phyloP scores from a whole-genome alignment of 2,797 vertebrate genomes.

The Trematomus bernacchii region DNA sequence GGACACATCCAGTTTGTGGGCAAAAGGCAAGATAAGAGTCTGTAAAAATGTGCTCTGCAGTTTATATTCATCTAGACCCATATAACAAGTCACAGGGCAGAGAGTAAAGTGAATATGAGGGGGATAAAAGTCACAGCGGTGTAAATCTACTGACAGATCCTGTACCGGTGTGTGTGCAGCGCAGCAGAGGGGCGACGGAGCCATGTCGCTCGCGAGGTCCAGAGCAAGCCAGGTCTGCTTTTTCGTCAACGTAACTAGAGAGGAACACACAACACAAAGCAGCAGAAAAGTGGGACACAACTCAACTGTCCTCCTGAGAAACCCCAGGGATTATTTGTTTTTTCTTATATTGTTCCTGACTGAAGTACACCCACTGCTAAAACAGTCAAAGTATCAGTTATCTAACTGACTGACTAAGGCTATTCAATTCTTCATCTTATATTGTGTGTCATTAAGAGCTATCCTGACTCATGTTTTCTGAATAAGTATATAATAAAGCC shows the following conservation, averaged over 20 bases:
- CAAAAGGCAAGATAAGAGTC: conserved; percentile 17
- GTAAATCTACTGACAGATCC: conserved; percentile 42
- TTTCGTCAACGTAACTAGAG: conserved; percentile 72
- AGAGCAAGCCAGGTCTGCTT: conserved; percentile 33
- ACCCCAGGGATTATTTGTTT: conserved; percentile 17
- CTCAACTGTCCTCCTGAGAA: conserved; percentile 46
- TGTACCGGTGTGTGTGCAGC: conserved; percentile 55
- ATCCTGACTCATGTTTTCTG: conserved; percentile 5
- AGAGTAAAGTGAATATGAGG: conserved; percentile 40
- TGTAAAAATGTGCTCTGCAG: conserved; percentile 31
- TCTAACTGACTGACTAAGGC: conserved; percentile 1
- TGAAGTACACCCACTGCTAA: conserved; percentile 14
- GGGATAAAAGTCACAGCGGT: conserved; percentile 47
- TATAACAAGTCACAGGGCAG: conserved; percentile 35
- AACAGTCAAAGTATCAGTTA: conserved; percentile 8
- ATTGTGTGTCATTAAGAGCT: conserved; percentile 2
- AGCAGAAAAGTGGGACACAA: conserved; percentile 77
- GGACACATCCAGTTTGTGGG: conserved; percentile 17
- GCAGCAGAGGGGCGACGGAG: conserved; percentile 30
- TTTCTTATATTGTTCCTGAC: conserved; percentile 3
- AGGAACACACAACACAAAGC: conserved; percentile 77
- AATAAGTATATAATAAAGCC: conserved; percentile 31
- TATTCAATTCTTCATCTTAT: conserved; percentile 4
- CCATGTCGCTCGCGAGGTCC: conserved; percentile 43
- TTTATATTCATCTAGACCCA: conserved; percentile 46